Evolutionary conservation across 2,113 vertebrate species (phyloP).

Genomic region (Hydrolagus affinis): DNA sequence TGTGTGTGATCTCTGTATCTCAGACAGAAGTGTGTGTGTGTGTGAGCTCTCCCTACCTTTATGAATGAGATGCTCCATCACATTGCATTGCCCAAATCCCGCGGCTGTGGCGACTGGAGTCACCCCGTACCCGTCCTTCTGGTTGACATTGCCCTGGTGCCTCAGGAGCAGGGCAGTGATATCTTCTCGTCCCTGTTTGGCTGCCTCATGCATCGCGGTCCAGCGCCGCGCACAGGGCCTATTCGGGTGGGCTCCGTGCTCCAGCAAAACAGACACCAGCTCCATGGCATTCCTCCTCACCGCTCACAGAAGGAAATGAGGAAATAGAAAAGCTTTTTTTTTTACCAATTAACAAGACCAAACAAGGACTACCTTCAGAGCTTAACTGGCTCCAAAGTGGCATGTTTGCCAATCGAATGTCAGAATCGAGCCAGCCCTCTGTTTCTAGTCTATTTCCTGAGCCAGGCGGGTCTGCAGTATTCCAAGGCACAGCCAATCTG

Average conservation of each 20-base stretch:
- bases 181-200: slow-evolving; percentile 65
- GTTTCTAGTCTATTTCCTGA: too few relatives aligned
- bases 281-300: slow-evolving; percentile 61
- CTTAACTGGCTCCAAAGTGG: too few relatives aligned
- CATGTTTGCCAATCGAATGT: too few relatives aligned
- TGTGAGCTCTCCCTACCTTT: slow-evolving; percentile 48
- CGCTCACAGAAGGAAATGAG: slow-evolving; percentile 49
- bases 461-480: too few relatives aligned
- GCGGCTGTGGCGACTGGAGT: slow-evolving; percentile 68
- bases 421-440: too few relatives aligned
- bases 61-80: slow-evolving; percentile 68
- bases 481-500: too few relatives aligned
- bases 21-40: too few relatives aligned
- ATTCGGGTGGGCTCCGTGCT: slow-evolving; percentile 59
- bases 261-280: slow-evolving; percentile 60
- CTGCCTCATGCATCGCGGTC: slow-evolving; percentile 75
- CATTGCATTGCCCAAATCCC: slow-evolving; percentile 62
- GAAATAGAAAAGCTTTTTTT: slow-evolving; percentile 24
- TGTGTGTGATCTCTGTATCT: too few relatives aligned
- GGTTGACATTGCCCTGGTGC: slow-evolving; percentile 56
- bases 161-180: slow-evolving; percentile 63
- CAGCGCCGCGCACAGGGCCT: slow-evolving; percentile 64
- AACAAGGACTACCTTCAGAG: too few relatives aligned
- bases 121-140: slow-evolving; percentile 61
- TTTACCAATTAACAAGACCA: background rate